phyloP scores from a whole-genome alignment of 2,797 vertebrate genomes.

The Argya squamiceps region DNA sequence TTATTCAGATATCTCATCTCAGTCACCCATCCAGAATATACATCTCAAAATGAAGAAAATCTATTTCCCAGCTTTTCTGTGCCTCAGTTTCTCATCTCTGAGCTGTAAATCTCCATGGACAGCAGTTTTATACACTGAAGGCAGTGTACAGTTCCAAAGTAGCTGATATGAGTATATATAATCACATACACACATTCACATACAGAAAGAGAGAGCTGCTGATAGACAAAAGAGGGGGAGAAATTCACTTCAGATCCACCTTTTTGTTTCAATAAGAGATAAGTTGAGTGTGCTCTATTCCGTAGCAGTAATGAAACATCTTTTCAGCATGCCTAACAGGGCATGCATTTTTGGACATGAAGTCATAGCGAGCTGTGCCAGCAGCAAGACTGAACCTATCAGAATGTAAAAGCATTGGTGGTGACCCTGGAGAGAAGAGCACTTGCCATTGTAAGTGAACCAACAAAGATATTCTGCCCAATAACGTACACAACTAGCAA shows the following conservation, averaged over 20 bases:
- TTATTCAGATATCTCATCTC: background rate
- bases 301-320: background rate
- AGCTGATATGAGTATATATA: background rate
- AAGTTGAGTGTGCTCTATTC: background rate
- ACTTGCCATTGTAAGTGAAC: background rate
- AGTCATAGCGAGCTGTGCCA: background rate
- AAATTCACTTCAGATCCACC: background rate
- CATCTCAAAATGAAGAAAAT: background rate
- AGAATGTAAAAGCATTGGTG: slow-evolving; percentile 13
- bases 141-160: background rate
- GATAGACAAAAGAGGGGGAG: background rate
- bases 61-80: background rate
- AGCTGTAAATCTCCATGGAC: background rate
- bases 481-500: background rate
- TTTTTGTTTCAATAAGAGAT: background rate
- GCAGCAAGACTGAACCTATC: background rate
- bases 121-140: background rate
- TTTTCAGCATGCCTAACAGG: background rate
- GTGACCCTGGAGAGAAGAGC: background rate
- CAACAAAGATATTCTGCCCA: background rate
- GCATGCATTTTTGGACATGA: background rate
- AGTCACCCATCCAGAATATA: background rate
- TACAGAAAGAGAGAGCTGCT: background rate
- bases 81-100: background rate
- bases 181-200: background rate